Evolutionary conservation across 30 jellyfish, hydroid and myxozoan genomes (phyloP).

Genomic region (Turritopsis rubra): DNA sequence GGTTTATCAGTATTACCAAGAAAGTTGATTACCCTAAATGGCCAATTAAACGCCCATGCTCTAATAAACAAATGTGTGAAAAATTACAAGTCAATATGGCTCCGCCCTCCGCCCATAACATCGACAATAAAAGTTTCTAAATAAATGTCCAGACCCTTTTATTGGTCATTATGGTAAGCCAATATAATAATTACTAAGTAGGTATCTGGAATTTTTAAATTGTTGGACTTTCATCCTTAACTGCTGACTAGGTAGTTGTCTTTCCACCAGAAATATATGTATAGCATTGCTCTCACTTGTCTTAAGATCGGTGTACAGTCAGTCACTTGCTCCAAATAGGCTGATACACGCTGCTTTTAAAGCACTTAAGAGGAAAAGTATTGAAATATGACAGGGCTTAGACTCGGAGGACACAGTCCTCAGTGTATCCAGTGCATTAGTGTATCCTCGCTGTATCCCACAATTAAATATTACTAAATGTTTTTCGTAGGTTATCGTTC

Average conservation of each 20-base stretch:
- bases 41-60: too few species aligned
- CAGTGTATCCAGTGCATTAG: too few species aligned
- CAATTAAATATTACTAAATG: too few species aligned
- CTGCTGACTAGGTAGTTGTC: background rate
- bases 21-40: too few species aligned
- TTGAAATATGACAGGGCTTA: background rate
- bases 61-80: too few species aligned
- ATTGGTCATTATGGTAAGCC: too few species aligned
- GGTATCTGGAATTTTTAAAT: background rate
- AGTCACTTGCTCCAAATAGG: background rate
- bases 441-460: too few species aligned
- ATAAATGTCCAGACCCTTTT: too few species aligned
- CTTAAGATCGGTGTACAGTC: background rate
- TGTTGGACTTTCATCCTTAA: background rate
- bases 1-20: too few species aligned
- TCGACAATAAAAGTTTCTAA: too few species aligned
- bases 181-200: background rate
- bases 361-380: background rate
- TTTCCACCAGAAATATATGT: background rate
- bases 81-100: too few species aligned
- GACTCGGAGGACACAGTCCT: background rate
- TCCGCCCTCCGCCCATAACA: too few species aligned
- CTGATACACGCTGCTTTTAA: background rate
- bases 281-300: background rate
- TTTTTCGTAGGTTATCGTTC: constrained; percentile 82